Percentiles rank a stretch among this genome's conserved stretches.
Conservation (phyloP, 1,140 invertebrate species). For the Nymphalis io region DNA sequence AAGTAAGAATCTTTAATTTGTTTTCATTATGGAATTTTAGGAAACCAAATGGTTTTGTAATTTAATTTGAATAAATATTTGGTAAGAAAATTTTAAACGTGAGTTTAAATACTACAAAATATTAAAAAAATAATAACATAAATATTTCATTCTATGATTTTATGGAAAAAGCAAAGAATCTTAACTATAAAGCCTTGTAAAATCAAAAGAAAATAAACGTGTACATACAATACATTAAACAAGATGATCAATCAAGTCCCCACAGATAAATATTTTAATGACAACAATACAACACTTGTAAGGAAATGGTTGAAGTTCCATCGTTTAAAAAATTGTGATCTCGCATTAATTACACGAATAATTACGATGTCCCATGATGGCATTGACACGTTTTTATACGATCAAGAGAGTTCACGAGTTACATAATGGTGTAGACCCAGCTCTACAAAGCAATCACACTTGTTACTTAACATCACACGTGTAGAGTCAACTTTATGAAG, state of each 20-base stretch:
- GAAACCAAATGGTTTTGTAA: no score
- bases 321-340: slow-evolving; percentile 22
- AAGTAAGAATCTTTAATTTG: background rate
- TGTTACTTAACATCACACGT: background rate
- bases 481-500: background rate
- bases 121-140: background rate
- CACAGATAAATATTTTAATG: slow-evolving; percentile 26
- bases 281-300: slow-evolving; percentile 25
- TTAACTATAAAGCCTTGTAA: background rate
- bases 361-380: slow-evolving; percentile 23
- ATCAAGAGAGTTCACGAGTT: background rate
- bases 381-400: slow-evolving; percentile 24
- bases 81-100: no score
- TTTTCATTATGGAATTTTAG: no score
- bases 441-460: background rate
- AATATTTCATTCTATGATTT: background rate
- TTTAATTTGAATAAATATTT: no score
- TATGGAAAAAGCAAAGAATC: background rate
- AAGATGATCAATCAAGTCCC: slow-evolving; percentile 24
- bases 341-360: slow-evolving; percentile 30
- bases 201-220: slow-evolving; percentile 12
- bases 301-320: slow-evolving; percentile 28
- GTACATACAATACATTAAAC: slow-evolving; percentile 12
- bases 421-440: slow-evolving; percentile 3
- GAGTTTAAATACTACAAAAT: background rate